Evolutionary conservation across 2,797 vertebrate species (phyloP).

Genomic region (Bucorvus abyssinicus): DNA sequence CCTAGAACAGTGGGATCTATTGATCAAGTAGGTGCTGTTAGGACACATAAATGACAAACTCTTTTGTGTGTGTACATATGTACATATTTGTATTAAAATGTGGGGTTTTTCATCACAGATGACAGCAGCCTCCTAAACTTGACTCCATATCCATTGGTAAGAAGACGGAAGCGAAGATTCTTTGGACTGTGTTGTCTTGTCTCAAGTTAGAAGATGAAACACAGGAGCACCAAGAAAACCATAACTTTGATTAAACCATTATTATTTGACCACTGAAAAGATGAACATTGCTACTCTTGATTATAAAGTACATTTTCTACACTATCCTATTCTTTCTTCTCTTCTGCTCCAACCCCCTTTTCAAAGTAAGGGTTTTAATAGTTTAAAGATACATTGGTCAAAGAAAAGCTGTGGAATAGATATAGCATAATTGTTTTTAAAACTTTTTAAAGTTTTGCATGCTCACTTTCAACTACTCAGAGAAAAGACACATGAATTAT

Average conservation of each 20-base stretch:
- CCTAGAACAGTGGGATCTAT: background rate
- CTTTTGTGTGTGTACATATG: background rate
- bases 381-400: slow-evolving; percentile 43
- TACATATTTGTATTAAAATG: background rate
- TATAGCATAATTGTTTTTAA: slow-evolving; percentile 73
- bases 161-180: slow-evolving; percentile 96
- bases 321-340: slow-evolving; percentile 62
- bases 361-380: slow-evolving; percentile 65
- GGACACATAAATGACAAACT: background rate
- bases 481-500: slow-evolving; percentile 64
- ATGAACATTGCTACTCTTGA: slow-evolving; percentile 39
- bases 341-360: slow-evolving; percentile 43
- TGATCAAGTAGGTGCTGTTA: background rate
- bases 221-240: slow-evolving; percentile 75
- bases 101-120: slow-evolving; percentile 77
- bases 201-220: slow-evolving; percentile 85
- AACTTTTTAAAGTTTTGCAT: slow-evolving; percentile 74
- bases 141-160: slow-evolving; percentile 93
- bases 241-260: slow-evolving; percentile 45
- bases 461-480: slow-evolving; percentile 66
- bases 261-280: slow-evolving; percentile 54
- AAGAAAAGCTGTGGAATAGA: slow-evolving; percentile 43
- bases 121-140: slow-evolving; percentile 99
- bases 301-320: slow-evolving; percentile 75
- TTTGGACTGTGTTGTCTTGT: slow-evolving; percentile 97